Evolutionary conservation across 2,888 invertebrate species (phyloP), one percentile per base, ranked within the genome.

Genomic region (Phania funesta): DNA sequence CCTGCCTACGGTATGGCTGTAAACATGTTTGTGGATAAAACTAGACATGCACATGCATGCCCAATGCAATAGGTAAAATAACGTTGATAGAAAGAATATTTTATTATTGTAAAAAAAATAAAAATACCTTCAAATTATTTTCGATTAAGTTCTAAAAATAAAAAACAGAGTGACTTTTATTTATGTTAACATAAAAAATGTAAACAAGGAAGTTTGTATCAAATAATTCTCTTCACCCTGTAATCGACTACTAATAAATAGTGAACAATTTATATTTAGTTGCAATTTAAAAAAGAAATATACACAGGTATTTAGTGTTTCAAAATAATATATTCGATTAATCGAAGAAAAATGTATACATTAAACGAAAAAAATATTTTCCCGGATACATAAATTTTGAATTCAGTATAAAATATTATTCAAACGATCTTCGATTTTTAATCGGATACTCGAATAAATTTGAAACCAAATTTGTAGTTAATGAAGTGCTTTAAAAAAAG

Each of bases 11-110:
- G 2, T 50, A 38, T 1, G 26, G 13, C n/a, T 41, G n/a, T 46
- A 50, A 60, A 68, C 18, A 56, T 24, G 20, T 32, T 62, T 74
- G 32, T 11, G 29, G 48, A 9, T 35, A 48, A 48, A 11, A 35
- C 9, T 22, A 20, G 35, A 35, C 48, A 68, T 68, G 80, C 54
- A 46, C 26, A 32, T 68, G 29, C 75, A 60, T 46, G 62, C 29
- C 13, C 3, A 38, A 65, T 48, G 64, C 24, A 46, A 26, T 65
- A 18, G 62, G n/a, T 13, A 44, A 26, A 46, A 32, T 0, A 50
- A 29, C 44, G 20, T 44, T 58, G 38, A 18, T 22, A 48, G 41
- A 20, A 65, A 26, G 44, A 35, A 54, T 35, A 38, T 26, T 68
- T 11, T 22, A 11, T 52, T 44, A 50, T 11, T 32, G 4, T 32